These are phyloP conservation scores for Rotaria sp. DNA, from an alignment of 2,888 invertebrate genomes.

Conservation along the genomic window DNA sequence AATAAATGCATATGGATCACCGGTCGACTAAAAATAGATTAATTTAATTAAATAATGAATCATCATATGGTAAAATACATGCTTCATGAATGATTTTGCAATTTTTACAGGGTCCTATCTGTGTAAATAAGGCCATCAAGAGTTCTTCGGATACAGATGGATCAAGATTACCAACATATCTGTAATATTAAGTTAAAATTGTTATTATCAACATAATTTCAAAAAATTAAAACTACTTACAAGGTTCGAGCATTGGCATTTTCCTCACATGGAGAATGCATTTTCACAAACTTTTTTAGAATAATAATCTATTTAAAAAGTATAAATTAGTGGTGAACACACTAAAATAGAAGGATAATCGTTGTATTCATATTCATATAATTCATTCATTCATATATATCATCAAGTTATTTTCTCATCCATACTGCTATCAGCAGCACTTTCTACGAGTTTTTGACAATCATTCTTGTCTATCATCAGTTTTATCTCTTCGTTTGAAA, in stretches of 20 bases:
- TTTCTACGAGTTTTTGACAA: neutral
- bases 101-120: slow-evolving; percentile 92
- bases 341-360: neutral
- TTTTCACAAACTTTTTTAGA: neutral
- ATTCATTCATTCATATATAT: neutral
- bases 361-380: neutral
- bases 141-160: slow-evolving; percentile 85
- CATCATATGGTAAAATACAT: slow-evolving; percentile 45
- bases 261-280: neutral
- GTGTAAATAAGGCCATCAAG: slow-evolving; percentile 85
- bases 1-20: slow-evolving; percentile 97
- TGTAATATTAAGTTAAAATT: slow-evolving; percentile 42
- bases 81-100: slow-evolving; percentile 95
- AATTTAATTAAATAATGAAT: neutral
- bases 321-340: neutral
- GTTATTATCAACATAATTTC: slow-evolving; percentile 13
- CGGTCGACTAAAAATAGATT: slow-evolving; percentile 65
- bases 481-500: too few species aligned
- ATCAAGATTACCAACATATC: slow-evolving; percentile 94
- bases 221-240: neutral
- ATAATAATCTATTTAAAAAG: neutral
- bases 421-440: neutral
- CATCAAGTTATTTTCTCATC: neutral
- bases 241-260: neutral
- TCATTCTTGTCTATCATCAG: too few species aligned